Base-by-base conservation (phyloP, 2,888 invertebrate genomes). In the Ceratothoa steindachneri region DNA sequence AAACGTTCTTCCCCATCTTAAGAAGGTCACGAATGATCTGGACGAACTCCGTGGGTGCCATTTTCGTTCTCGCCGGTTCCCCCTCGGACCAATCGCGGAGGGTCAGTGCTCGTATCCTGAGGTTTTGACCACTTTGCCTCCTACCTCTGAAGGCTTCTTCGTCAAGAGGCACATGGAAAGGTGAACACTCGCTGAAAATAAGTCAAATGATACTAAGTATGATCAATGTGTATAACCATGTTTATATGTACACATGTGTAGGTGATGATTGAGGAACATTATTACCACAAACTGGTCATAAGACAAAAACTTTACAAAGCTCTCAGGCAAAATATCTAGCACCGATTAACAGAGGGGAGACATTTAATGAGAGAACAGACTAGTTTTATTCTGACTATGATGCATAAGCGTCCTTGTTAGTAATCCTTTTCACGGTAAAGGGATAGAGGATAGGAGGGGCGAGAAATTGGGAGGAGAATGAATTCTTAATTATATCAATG, bases 1-100 rank as follows among this genome's bases (percentile, higher is more conserved):
- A 94, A 12, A 97, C 87, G 85, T 98, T 99, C 85, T 99, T 99
- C 83, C 92, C 91, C 88, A 99, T 91, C 82, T 91, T 90, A 72
- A 98, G 86, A 69, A 93, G 91, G 85, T 99, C 98, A 31, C 89
- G 86, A 72, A 99, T 89, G 84, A 97, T 91, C 60, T 89, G 88
- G 0, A 95, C 91, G 84, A 93, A 96, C 83, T 95, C 93, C 41
- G 81, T 28, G 27, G 30, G 65, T 22, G 1, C 3, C 2, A 60
- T 12, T 7, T 60, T 60, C 1, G 12, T 1, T 24, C 1, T 60
- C 1, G 1, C 2, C 12, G n/a, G 27, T 5, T 41, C 15, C 22
- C 22, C 2, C 24, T 60, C 60, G 1, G 19, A n/a, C 60, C 60
- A 60, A 24, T 24, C 12, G 3, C 60, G 60, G 22, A 60, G 27